phyloP scores from a whole-genome alignment of 2,113 vertebrate genomes.

The Ciconia boyciana region DNA sequence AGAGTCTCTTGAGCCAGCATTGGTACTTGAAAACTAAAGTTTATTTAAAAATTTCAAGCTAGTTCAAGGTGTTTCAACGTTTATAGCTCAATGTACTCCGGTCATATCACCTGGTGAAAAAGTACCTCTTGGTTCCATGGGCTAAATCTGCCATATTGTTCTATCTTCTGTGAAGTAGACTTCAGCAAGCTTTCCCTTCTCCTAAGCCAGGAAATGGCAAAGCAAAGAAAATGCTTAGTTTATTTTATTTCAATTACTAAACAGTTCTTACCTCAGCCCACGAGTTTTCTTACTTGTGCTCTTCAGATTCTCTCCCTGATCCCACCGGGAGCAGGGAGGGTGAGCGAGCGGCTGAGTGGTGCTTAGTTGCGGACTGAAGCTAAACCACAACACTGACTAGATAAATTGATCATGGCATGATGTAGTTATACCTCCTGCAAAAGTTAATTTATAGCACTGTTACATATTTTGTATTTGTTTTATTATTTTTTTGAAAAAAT shows the following conservation, averaged over 20 bases:
- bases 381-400: background rate
- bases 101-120: background rate
- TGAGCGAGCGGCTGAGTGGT: too few relatives aligned
- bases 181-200: background rate
- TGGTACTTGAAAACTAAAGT: background rate
- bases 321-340: too few relatives aligned
- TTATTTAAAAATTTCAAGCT: background rate
- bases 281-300: too few relatives aligned
- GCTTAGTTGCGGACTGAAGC: too few relatives aligned
- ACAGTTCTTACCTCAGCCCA: too few relatives aligned
- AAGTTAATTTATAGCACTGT: background rate
- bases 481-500: background rate
- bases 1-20: background rate
- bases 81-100: background rate
- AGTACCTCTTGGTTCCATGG: background rate
- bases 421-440: background rate
- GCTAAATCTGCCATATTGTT: background rate
- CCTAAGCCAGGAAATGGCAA: background rate
- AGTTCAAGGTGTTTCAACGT: background rate
- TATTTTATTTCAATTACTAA: too few relatives aligned
- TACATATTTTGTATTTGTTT: background rate
- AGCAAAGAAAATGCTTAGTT: background rate
- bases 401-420: background rate
- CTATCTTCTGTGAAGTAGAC: background rate
- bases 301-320: too few relatives aligned